Conservation (phyloP, 2,888 invertebrate genomes). For the Lissonota sp. region DNA sequence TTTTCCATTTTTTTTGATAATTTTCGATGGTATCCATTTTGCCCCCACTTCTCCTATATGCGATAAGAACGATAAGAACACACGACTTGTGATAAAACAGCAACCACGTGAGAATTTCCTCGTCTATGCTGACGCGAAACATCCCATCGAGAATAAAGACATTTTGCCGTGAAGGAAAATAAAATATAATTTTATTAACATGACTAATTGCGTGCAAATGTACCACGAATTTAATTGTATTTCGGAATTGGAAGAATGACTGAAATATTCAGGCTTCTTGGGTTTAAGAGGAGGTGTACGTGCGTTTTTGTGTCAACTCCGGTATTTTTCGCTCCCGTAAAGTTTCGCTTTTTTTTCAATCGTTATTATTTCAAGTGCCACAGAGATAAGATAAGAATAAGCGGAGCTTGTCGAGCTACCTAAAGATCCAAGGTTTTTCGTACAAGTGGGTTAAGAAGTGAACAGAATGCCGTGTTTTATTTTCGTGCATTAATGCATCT, state of each 20-base stretch:
- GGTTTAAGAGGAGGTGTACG: too few relatives aligned
- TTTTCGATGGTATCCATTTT: too few relatives aligned
- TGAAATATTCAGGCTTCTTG: too few relatives aligned
- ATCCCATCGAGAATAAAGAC: neutral
- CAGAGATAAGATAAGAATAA: constrained; percentile 53
- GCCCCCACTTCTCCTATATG: neutral
- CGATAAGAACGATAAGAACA: constrained; percentile 51
- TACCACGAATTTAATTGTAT: too few relatives aligned
- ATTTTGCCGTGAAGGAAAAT: too few relatives aligned
- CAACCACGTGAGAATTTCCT: constrained; percentile 31
- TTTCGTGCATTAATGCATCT: neutral
- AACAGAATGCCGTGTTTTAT: too few relatives aligned
- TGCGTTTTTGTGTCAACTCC: too few relatives aligned
- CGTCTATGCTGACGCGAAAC: neutral
- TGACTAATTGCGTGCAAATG: too few relatives aligned
- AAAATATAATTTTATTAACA: too few relatives aligned
- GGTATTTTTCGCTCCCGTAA: neutral
- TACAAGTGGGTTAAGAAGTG: constrained; percentile 42
- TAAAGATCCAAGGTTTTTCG: constrained; percentile 29
- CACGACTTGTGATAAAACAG: constrained; percentile 39
- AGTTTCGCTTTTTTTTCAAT: constrained; percentile 17
- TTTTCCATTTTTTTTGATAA: too few relatives aligned
- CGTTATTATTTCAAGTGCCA: constrained; percentile 23
- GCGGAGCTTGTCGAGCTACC: constrained; percentile 42
- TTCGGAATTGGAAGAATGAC: too few relatives aligned